Percentiles rank a stretch among this genome's conserved stretches.
Evolutionary conservation across 2,888 invertebrate species (phyloP).

Genomic region (Caradrina kadenii): DNA sequence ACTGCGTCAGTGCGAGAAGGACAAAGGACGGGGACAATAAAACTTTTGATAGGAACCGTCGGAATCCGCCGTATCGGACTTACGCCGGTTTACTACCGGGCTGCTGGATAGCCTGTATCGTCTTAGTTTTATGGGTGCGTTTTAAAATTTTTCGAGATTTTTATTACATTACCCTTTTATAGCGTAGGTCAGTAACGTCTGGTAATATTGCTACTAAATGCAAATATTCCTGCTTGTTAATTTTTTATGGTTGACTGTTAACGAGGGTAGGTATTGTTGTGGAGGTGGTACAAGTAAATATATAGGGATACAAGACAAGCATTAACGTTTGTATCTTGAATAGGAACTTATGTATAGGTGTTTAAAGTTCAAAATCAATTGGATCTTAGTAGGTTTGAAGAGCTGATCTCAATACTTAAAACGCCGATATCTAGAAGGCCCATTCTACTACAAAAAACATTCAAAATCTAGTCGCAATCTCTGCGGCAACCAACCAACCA

Average conservation of each 20-base stretch:
- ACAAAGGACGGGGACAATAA: conserved; percentile 85
- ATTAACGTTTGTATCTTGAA: background rate
- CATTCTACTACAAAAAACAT: too few species aligned
- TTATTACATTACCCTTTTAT: conserved; percentile 77
- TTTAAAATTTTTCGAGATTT: conserved; percentile 82
- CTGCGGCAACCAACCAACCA: too few species aligned
- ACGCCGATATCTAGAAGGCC: too few species aligned
- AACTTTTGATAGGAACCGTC: conserved; percentile 88
- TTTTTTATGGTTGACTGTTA: conserved; percentile 51
- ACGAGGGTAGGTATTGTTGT: conserved; percentile 30
- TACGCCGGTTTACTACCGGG: conserved; percentile 83
- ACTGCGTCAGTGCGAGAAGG: conserved; percentile 80
- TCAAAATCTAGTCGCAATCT: too few species aligned
- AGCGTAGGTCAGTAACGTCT: conserved; percentile 65
- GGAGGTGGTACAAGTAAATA: background rate
- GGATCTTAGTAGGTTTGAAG: background rate
- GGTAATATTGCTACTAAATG: conserved; percentile 63
- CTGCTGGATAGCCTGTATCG: conserved; percentile 77
- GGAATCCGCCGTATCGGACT: conserved; percentile 87
- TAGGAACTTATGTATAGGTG: background rate
- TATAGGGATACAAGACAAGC: background rate
- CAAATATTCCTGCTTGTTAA: conserved; percentile 61
- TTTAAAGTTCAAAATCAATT: background rate
- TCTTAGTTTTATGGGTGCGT: conserved; percentile 81
- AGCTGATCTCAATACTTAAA: too few species aligned